Percentiles rank a stretch among this genome's conserved stretches.
These are phyloP conservation scores for Cyprinella venusta DNA, from an alignment of 2,797 vertebrate species.

Conservation along the genomic window DNA sequence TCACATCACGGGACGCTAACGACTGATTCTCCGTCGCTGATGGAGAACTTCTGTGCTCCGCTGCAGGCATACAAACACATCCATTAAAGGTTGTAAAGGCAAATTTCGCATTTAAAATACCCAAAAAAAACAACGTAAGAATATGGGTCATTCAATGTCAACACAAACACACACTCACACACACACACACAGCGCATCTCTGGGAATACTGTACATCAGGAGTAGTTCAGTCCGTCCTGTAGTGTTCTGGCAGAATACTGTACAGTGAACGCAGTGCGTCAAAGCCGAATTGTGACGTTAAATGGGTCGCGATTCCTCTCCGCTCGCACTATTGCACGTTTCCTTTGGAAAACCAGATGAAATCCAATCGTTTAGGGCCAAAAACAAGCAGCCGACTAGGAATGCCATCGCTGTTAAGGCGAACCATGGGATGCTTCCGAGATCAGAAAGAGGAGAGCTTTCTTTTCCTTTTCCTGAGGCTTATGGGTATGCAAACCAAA, in stretches of 20 bases:
- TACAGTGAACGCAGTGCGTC: not conserved
- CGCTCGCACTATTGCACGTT: constrained; percentile 46
- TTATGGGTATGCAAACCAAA: not conserved
- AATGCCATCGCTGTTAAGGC: constrained; percentile 16
- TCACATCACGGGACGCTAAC: not conserved
- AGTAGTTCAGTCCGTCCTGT: not conserved
- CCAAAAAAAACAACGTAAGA: not conserved
- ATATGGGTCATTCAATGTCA: not conserved
- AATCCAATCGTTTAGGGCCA: constrained; percentile 30
- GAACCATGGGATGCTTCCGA: not conserved
- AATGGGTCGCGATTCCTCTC: not conserved
- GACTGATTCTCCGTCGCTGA: not conserved
- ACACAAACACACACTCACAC: constrained; percentile 17
- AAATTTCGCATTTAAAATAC: constrained; percentile 20
- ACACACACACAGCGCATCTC: not conserved
- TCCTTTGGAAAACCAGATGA: constrained; percentile 49
- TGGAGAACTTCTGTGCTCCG: not conserved
- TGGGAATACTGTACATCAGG: constrained; percentile 33
- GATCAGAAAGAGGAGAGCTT: not conserved
- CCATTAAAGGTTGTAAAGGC: constrained; percentile 41
- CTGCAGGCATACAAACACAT: constrained; percentile 32
- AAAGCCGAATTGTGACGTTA: not conserved
- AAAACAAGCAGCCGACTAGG: not conserved
- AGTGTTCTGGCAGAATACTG: constrained; percentile 20
- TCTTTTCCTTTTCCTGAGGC: constrained; percentile 9